Evolutionary conservation across 2,888 invertebrate species (phyloP), one percentile per base, ranked within the genome.

Genomic region (Stenchaetothrips biformis): DNA sequence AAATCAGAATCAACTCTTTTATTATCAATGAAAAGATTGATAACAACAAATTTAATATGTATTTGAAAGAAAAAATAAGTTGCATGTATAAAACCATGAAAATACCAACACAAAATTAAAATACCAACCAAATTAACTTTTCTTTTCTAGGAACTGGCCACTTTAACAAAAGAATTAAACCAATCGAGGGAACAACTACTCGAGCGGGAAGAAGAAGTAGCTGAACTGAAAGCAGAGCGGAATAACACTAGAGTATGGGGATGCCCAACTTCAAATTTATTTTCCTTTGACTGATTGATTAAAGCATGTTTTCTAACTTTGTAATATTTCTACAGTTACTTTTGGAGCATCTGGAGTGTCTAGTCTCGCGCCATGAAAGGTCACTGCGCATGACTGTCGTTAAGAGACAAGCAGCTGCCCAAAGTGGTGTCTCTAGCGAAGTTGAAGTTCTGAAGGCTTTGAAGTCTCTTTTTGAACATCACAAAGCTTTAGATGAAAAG

Each of bases 401-500:
- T 85, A 99, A 99, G 89, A 90, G 99, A 84, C 99, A 99, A 89
- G 96, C 98, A 82, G 97, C 97, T 48, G 96, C 97, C 83, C 98
- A 98, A 88, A 97, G 97, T 62, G 99, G 99, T 25, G 99, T 99
- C 83, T 99, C 99, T 85, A 98, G 98, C 85, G 99, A 99, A 88
- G 99, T 99, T 82, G 99, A 99, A 90, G 99, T 99, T 82, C 92
- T 99, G 83, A 99, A 99, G 90, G 99, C 99, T 82, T 92, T 99
- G 85, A 99, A 99, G 90, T 98, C 98, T 85, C 92, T 99, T 84
- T 99, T 99, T 90, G 99, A 99, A 89, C 99, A 99, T 89, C 99
- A 99, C 92, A 99, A 99, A 89, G 99, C 99, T 79, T 89, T 99
- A 84, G 99, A 99, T 90, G 99, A 99, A 90, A 99, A 99, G 93